Evolutionary conservation across 2,113 vertebrate species (phyloP), one percentile per base, ranked within the genome.

Genomic region (Thinocorus orbignyianus): DNA sequence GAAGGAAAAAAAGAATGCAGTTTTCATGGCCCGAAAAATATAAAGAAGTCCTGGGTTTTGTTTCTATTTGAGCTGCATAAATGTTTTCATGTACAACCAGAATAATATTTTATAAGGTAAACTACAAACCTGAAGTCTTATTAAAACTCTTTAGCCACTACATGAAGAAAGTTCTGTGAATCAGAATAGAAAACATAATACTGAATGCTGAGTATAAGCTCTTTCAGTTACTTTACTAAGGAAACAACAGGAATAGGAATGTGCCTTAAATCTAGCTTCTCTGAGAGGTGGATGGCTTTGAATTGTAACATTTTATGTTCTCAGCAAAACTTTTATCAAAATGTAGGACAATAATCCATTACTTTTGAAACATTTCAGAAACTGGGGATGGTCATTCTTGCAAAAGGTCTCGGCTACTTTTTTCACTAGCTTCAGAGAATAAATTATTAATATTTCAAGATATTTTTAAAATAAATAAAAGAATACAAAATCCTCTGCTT

Each of bases 21-120:
- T 61, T 85, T 88, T 51, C 25, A 37, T 18, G 9, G 7, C 6
- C 5, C 8, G 11, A 35, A 20, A 65, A 86, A 66, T 2, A 74
- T 28, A 25, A 78, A 19, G n/a, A 61, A 30, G 0, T 52, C 81
- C 18, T 66, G 11, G 7, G 78, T 39, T 28, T 12, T 2, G 2
- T 61, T 85, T 37, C 3, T 58, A 3, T 24, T 71, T 39, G 3
- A 39, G 16, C 39, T 5, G 6, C 9, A 62, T 31, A 68, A 66
- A 81, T 2, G 0, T 23, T 35, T 68, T 42, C 1, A 20, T 26
- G 3, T 18, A 19, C 7, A n/a, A 20, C 4, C 37, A 51, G n/a
- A 58, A 31, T 22, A 37, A 26, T 31, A 17, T 35, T 58, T 64
- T 41, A 35, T 16, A 72, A 46, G 4, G 2, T 33, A 15, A 54